Conservation (phyloP, 1,140 invertebrate species). For the Plodia interpunctella region DNA sequence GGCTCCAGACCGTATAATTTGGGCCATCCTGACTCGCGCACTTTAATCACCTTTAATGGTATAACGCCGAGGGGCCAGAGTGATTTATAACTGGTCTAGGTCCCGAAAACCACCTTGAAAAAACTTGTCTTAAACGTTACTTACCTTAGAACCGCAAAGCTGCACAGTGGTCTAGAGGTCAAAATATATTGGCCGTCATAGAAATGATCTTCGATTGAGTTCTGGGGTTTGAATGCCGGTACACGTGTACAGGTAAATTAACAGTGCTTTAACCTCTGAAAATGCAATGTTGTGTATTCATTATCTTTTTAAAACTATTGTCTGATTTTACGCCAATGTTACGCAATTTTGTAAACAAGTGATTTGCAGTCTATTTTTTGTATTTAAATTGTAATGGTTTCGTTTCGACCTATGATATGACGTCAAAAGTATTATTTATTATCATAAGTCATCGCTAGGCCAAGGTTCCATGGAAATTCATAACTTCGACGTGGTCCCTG, state of each 20-base stretch:
- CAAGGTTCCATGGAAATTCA: no score
- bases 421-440: no score
- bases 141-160: no score
- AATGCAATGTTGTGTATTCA: background rate
- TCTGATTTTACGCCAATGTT: no score
- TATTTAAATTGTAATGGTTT: no score
- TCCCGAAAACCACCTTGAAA: constrained; percentile 1
- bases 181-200: background rate
- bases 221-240: background rate
- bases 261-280: background rate
- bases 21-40: constrained; percentile 53
- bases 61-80: constrained; percentile 34
- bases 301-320: no score
- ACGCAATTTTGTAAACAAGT: no score
- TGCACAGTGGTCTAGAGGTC: background rate
- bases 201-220: background rate
- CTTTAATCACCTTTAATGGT: constrained; percentile 62
- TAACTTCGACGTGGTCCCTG: no score
- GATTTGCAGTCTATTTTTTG: no score
- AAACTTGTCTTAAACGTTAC: no score
- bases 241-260: background rate
- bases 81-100: constrained; percentile 44
- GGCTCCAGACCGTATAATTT: constrained; percentile 54
- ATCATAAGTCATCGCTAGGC: no score
- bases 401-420: no score